phyloP scores from a whole-genome alignment of 2,888 invertebrate genomes.

The Allygus modestus region DNA sequence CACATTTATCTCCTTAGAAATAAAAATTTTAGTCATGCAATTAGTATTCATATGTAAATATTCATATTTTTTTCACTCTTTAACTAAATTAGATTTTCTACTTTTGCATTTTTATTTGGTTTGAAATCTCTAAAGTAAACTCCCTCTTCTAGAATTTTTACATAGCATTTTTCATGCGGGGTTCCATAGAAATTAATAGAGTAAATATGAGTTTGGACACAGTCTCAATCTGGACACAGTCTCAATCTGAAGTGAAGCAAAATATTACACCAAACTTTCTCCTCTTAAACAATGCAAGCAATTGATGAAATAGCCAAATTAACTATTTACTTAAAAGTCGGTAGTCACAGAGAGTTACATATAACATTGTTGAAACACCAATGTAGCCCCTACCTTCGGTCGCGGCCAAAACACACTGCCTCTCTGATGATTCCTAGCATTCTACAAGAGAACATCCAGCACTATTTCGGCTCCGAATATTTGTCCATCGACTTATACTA shows the following conservation, averaged over 20 bases:
- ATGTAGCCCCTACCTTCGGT: constrained; percentile 22
- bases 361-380: constrained; percentile 14
- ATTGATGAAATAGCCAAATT: constrained; percentile 2
- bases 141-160: too few relatives aligned
- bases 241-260: not conserved
- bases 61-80: too few relatives aligned
- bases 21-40: too few relatives aligned
- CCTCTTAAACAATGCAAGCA: constrained; percentile 14
- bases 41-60: too few relatives aligned
- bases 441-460: not conserved
- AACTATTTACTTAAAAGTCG: not conserved
- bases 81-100: too few relatives aligned
- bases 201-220: too few relatives aligned
- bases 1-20: too few relatives aligned
- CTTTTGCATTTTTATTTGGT: too few relatives aligned
- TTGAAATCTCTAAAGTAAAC: too few relatives aligned
- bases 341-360: not conserved
- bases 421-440: not conserved
- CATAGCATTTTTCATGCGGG: too few relatives aligned
- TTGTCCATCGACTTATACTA: not conserved
- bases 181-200: too few relatives aligned
- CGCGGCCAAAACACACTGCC: not conserved
- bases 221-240: not conserved
- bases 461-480: not conserved
- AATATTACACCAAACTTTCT: too few relatives aligned